phyloP scores from a whole-genome alignment of 2,113 vertebrate genomes.

The Gymnarchus niloticus region DNA sequence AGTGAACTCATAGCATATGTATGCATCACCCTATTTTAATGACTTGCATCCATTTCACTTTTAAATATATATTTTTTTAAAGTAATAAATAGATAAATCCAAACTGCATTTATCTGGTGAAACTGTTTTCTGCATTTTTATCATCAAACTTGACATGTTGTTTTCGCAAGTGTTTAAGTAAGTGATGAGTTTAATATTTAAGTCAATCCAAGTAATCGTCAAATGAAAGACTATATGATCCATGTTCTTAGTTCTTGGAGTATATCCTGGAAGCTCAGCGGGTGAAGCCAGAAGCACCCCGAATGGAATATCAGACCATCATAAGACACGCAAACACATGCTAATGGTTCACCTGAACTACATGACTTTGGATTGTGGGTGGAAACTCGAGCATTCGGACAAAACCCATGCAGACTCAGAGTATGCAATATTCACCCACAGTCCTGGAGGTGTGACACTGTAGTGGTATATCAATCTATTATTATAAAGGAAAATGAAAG shows the following conservation, averaged over 20 bases:
- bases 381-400: background rate
- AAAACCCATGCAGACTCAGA: background rate
- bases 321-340: background rate
- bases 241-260: background rate
- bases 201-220: background rate
- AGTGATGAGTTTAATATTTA: background rate
- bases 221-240: background rate
- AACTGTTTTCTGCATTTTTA: too few species aligned
- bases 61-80: too few species aligned
- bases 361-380: background rate
- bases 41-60: too few species aligned
- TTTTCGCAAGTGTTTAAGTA: too few species aligned
- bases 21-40: too few species aligned
- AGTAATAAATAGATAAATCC: too few species aligned
- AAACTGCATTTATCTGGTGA: too few species aligned
- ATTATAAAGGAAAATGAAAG: too few species aligned
- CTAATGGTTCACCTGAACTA: background rate
- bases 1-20: too few species aligned
- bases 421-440: background rate
- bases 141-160: too few species aligned
- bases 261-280: background rate
- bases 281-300: too few species aligned
- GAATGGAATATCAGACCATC: background rate
- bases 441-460: background rate
- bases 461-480: background rate